These are phyloP conservation scores for Steinernema scapterisci DNA, from an alignment of 2,888 invertebrate genomes.

Conservation along the genomic window DNA sequence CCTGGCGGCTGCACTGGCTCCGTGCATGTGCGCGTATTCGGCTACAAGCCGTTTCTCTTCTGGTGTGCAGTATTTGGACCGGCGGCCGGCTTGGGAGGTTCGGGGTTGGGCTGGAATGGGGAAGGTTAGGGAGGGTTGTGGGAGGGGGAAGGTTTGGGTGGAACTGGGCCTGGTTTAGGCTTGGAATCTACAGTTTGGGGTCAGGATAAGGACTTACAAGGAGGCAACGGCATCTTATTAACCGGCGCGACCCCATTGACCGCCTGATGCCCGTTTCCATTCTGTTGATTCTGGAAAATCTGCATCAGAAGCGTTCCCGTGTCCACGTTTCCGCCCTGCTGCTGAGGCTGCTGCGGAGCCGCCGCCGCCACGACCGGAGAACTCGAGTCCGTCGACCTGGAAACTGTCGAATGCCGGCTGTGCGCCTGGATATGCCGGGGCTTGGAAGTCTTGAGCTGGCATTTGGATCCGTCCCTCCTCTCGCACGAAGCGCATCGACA, in stretches of 20 bases:
- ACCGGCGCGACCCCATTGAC: neutral
- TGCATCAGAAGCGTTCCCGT: slow-evolving; percentile 6
- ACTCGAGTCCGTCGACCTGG: neutral
- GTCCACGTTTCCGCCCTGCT: neutral
- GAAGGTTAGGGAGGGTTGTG: neutral
- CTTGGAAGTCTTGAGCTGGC: neutral
- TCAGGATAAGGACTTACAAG: neutral
- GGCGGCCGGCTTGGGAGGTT: slow-evolving; percentile 41
- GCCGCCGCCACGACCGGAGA: neutral
- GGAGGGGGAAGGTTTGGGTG: neutral
- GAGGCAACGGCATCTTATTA: slow-evolving; percentile 13
- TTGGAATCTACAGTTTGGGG: neutral
- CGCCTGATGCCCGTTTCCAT: neutral
- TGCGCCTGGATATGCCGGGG: neutral
- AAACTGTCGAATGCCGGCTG: neutral
- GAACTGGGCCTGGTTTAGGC: no score
- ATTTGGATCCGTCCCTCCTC: neutral
- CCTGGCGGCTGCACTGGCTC: slow-evolving; percentile 48
- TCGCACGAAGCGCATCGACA: neutral
- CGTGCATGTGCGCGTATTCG: slow-evolving; percentile 50
- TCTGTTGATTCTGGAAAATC: slow-evolving; percentile 27
- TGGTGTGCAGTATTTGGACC: slow-evolving; percentile 57
- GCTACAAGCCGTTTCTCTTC: slow-evolving; percentile 53
- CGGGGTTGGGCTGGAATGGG: neutral
- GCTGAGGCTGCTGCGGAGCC: neutral